phyloP scores from a whole-genome alignment of 2,888 invertebrate genomes.

The Drosophila vallismaia region DNA sequence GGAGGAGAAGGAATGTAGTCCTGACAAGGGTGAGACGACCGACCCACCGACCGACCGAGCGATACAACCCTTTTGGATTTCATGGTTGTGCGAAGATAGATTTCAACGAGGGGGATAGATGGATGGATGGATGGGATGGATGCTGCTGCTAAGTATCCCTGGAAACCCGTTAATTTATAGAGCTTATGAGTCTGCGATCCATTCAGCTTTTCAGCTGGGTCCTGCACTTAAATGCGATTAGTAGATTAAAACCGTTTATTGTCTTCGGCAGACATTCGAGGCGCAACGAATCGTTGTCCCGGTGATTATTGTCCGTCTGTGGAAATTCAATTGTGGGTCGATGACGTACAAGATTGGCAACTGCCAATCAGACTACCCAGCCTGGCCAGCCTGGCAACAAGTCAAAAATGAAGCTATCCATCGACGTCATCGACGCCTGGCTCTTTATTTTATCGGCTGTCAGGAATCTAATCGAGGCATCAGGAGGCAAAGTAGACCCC shows the following conservation, averaged over 20 bases:
- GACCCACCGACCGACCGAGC: too few species aligned
- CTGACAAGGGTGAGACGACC: background rate
- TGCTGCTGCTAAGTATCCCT: constrained; percentile 61
- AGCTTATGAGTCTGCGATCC: constrained; percentile 65
- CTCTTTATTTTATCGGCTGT: constrained; percentile 46
- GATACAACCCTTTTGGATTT: constrained; percentile 36
- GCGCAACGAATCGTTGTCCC: constrained; percentile 21
- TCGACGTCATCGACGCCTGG: constrained; percentile 8
- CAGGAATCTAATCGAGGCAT: constrained; percentile 69
- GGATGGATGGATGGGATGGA: too few species aligned
- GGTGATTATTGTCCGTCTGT: constrained; percentile 9
- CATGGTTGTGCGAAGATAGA: constrained; percentile 29
- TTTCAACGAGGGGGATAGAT: constrained; percentile 23
- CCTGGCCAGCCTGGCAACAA: constrained; percentile 38
- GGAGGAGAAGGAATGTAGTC: background rate
- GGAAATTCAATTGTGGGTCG: constrained; percentile 50
- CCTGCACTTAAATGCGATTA: constrained; percentile 59
- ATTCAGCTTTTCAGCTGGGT: constrained; percentile 26
- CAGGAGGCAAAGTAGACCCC: constrained; percentile 40
- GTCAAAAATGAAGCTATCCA: constrained; percentile 30
- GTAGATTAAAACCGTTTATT: constrained; percentile 47
- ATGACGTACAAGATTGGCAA: constrained; percentile 3
- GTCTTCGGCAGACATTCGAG: constrained; percentile 22
- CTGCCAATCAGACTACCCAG: constrained; percentile 54
- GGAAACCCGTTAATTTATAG: constrained; percentile 77